Conservation (phyloP, 2,888 invertebrate genomes). For the Caenorhabditis imperialis region DNA sequence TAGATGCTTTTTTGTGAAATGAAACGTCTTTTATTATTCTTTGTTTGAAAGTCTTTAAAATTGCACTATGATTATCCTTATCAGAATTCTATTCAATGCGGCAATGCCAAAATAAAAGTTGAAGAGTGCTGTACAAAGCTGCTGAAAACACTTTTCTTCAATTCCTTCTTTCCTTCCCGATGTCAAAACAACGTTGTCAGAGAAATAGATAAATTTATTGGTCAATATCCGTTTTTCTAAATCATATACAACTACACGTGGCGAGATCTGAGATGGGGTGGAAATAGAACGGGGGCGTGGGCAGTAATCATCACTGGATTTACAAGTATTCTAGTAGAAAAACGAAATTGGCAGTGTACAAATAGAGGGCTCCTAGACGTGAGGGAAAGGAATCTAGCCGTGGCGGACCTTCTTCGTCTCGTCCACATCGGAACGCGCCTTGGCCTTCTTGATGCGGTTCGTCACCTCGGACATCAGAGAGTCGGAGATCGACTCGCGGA, state of each 20-base stretch:
- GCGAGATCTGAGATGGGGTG: slow-evolving; percentile 22
- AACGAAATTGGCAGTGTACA: slow-evolving; percentile 30
- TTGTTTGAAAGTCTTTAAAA: too few species aligned
- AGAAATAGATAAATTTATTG: too few species aligned
- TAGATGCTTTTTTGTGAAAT: slow-evolving; percentile 6
- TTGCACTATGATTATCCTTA: too few species aligned
- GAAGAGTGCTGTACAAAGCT: too few species aligned
- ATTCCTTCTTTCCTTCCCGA: too few species aligned
- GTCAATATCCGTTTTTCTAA: neutral
- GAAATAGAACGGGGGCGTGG: neutral
- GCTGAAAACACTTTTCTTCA: too few species aligned
- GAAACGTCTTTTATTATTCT: too few species aligned
- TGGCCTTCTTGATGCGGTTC: slow-evolving; percentile 45
- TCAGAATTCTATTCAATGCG: too few species aligned
- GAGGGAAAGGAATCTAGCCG: slow-evolving; percentile 9
- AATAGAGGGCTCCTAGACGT: slow-evolving; percentile 16
- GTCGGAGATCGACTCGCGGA: slow-evolving; percentile 62
- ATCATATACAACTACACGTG: slow-evolving; percentile 42
- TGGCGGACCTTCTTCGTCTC: slow-evolving; percentile 37
- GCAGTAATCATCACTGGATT: slow-evolving; percentile 20
- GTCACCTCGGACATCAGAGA: slow-evolving; percentile 60
- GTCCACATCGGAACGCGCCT: slow-evolving; percentile 14
- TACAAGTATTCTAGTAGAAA: slow-evolving; percentile 33
- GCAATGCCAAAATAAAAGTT: too few species aligned
- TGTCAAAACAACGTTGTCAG: too few species aligned